phyloP scores from a whole-genome alignment of 2,113 vertebrate genomes.

The Aptenodytes patagonicus region DNA sequence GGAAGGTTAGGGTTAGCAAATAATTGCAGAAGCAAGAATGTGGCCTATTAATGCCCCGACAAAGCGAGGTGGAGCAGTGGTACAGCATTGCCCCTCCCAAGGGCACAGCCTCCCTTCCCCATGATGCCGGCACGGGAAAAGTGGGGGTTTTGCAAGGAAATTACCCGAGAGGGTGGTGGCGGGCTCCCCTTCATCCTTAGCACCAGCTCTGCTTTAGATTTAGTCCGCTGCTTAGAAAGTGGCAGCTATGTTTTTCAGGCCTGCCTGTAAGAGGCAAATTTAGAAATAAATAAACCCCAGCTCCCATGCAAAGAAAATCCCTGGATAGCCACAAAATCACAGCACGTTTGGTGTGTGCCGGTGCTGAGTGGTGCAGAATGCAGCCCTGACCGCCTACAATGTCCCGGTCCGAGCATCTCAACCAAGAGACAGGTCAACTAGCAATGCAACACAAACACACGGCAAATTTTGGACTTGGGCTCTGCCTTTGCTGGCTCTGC shows the following conservation, averaged over 20 bases:
- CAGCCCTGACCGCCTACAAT: background rate
- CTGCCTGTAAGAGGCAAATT: background rate
- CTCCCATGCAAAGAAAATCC: background rate
- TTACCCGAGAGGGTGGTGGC: background rate
- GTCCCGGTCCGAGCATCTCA: background rate
- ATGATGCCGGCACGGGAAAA: fast-evolving
- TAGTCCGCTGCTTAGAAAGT: background rate
- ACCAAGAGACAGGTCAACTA: background rate
- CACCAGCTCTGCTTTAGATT: background rate
- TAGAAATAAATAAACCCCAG: background rate
- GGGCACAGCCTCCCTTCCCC: background rate
- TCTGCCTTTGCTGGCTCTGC: background rate
- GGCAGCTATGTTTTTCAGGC: background rate
- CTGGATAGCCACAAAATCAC: background rate
- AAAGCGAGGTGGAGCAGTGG: background rate
- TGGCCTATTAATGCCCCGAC: background rate
- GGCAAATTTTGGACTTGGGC: background rate
- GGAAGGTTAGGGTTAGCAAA: background rate
- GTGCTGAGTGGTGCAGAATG: background rate
- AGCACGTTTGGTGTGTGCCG: background rate
- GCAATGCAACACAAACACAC: fast-evolving
- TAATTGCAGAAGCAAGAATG: fast-evolving
- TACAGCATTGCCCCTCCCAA: background rate
- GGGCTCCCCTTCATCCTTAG: background rate
- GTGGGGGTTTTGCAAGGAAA: background rate